A percentile compares a stretch with the other conserved stretches of the same genome.
Conservation (phyloP, 2,797 vertebrate genomes). For the Hybognathus amarus region DNA sequence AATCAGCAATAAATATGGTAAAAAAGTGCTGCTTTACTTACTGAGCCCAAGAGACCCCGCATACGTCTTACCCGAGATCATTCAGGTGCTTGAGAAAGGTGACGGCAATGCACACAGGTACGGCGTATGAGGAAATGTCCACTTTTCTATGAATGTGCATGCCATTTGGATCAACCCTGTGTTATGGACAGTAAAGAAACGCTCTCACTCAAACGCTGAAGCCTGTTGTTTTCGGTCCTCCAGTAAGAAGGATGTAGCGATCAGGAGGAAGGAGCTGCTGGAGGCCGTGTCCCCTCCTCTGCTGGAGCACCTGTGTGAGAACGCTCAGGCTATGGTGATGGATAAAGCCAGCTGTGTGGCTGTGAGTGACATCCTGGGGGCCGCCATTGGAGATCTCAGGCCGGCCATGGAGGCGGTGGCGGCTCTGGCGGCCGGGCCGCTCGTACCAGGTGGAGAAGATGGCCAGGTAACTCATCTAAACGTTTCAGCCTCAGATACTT, state of each 20-base stretch:
- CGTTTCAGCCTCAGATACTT: background rate
- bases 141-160: background rate
- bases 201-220: background rate
- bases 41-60: slow-evolving; percentile 89
- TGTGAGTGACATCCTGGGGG: slow-evolving; percentile 84
- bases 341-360: slow-evolving; percentile 86
- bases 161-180: background rate
- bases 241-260: slow-evolving; percentile 89
- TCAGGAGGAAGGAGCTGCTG: slow-evolving; percentile 85
- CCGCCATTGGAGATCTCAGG: slow-evolving; percentile 81
- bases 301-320: slow-evolving; percentile 81
- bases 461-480: slow-evolving; percentile 78
- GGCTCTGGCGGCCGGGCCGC: slow-evolving; percentile 79
- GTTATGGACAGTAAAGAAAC: background rate
- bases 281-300: slow-evolving; percentile 86
- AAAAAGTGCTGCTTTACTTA: slow-evolving; percentile 90
- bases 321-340: slow-evolving; percentile 81
- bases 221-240: background rate
- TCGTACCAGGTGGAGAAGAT: slow-evolving; percentile 83
- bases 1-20: slow-evolving; percentile 89
- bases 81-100: slow-evolving; percentile 85
- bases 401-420: slow-evolving; percentile 89
- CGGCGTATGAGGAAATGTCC: background rate
- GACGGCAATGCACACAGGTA: slow-evolving; percentile 82
- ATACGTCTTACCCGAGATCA: slow-evolving; percentile 90